A percentile compares a stretch with the other conserved stretches of the same genome.
These are phyloP conservation scores for Zingel zingel DNA, from an alignment of 2,113 vertebrate species.

Conservation along the genomic window DNA sequence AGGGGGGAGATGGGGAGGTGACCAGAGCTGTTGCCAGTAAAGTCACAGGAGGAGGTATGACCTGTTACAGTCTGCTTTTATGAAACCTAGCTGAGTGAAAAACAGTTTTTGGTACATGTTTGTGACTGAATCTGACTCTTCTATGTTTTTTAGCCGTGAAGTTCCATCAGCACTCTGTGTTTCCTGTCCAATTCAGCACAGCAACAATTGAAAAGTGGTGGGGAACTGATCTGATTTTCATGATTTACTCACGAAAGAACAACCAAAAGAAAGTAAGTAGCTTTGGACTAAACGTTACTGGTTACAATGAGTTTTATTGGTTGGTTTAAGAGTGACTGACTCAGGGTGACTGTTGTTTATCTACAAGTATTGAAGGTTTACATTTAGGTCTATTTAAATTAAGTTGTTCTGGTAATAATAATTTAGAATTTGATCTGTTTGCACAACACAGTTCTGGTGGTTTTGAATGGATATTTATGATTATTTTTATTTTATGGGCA, in stretches of 20 bases:
- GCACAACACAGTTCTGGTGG: background rate
- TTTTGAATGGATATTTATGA: background rate
- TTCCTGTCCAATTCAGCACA: slow-evolving; percentile 87
- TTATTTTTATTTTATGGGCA: background rate
- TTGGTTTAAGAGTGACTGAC: background rate
- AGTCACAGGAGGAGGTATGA: slow-evolving; percentile 86
- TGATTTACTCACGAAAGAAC: slow-evolving; percentile 87
- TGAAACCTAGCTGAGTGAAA: background rate
- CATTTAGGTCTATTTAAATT: background rate
- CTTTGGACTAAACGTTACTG: background rate
- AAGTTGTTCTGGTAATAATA: background rate
- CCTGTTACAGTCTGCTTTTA: background rate
- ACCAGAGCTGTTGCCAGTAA: slow-evolving; percentile 89
- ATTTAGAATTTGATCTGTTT: background rate
- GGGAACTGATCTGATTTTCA: slow-evolving; percentile 88
- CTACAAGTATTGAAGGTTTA: background rate
- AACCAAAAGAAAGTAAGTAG: slow-evolving; percentile 91
- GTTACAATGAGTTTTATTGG: background rate
- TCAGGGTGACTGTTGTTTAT: background rate
- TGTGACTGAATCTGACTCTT: slow-evolving; percentile 33
- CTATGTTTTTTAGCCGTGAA: slow-evolving; percentile 86
- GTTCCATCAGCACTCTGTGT: slow-evolving; percentile 89
- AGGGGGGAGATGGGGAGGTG: slow-evolving; percentile 81
- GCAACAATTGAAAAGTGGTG: slow-evolving; percentile 88
- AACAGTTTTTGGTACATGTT: background rate